A percentile compares a stretch with the other conserved stretches of the same genome.
Evolutionary conservation across 2,797 vertebrate species (phyloP).

Genomic region (Emys orbicularis): DNA sequence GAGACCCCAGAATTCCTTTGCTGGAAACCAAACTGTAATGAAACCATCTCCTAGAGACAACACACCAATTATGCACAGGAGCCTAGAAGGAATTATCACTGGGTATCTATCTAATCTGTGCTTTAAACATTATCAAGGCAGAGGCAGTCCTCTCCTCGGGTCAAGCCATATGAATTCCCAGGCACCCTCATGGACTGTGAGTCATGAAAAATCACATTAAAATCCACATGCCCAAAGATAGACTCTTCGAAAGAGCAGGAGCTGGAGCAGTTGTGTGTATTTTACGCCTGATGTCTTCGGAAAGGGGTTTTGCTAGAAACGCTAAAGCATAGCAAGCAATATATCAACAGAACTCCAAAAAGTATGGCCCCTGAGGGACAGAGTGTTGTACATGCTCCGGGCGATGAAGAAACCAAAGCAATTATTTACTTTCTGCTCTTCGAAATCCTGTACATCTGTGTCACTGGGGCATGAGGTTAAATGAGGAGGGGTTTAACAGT

Average conservation of each 20-base stretch:
- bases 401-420: not conserved
- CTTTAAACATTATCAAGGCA: conserved; percentile 12
- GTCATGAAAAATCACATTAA: conserved; percentile 25
- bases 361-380: conserved; percentile 3
- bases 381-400: not conserved
- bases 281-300: conserved; percentile 14
- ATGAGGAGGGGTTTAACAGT: not conserved
- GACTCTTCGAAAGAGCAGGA: conserved; percentile 47
- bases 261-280: not conserved
- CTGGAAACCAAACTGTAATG: conserved; percentile 51
- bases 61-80: conserved; percentile 14
- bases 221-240: conserved; percentile 45
- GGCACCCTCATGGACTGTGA: not conserved
- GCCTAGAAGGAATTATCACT: not conserved
- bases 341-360: conserved; percentile 22
- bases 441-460: not conserved
- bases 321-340: not conserved
- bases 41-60: conserved; percentile 53
- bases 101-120: conserved; percentile 18
- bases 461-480: not conserved
- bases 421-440: conserved; percentile 29
- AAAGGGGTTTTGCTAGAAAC: conserved; percentile 13
- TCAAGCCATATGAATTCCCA: not conserved
- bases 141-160: conserved; percentile 39
- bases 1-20: conserved; percentile 43